Base-by-base conservation (phyloP, 2,113 vertebrate species). In the Oostethus manadensis region DNA sequence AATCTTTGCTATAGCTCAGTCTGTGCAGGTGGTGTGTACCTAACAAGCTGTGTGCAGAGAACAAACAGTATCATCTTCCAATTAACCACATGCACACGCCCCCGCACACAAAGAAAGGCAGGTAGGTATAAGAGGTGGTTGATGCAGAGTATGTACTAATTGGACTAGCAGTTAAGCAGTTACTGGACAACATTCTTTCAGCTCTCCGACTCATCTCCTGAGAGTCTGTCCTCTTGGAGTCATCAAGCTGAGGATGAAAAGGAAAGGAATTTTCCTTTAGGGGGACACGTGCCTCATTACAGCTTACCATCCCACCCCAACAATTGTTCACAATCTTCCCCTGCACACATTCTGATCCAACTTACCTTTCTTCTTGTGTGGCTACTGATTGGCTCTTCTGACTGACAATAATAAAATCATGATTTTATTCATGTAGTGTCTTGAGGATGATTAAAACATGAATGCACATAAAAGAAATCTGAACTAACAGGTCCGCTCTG, bases 131-230 rank as follows among this genome's bases (percentile, higher is more conserved):
- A 18, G 33, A 49, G 43, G 29, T 16, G 78, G 64, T 61, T 38
- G 42, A 44, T 51, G 49, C 44, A 64, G 77, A 88, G 68, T 82
- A 86, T 87, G 80, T 70, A 74, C 82, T 90, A 91, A 91, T 90
- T 90, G 86, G 86, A 78, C 68, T 62, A 87, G 73, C 81, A 88
- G 92, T 92, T 86, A 91, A 91, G 89, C 74, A 87, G 86, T 79
- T 84, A 84, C 80, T 79, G 86, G 89, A 86, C 88, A 58, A 70
- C 91, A 94, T 97, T 94, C 92, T 88, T 92, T 75, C 74, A 70
- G 70, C 80, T 69, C 68, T 67, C 76, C 84, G 88, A 70, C 73
- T 70, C 40, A 87, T 97, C 92, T 93, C 93, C 94, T 79, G 76
- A 93, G 93, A 90, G 89, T 85, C 89, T 58, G 58, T n/a, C 49